Conservation (phyloP, 2,797 vertebrate genomes). For the Gambelia wislizenii region DNA sequence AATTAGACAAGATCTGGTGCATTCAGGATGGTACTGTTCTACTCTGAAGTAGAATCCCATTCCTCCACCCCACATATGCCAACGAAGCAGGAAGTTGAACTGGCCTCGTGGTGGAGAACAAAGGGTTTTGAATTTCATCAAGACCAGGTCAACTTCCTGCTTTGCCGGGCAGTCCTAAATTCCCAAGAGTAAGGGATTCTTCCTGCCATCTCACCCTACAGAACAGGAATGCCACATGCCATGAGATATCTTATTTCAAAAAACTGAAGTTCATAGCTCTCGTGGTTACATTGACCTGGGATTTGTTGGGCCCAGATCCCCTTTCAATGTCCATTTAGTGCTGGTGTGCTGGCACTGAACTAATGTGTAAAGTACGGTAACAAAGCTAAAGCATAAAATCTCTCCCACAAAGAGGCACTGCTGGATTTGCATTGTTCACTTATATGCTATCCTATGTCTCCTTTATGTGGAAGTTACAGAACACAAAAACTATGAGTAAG, state of each 20-base stretch:
- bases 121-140: no score
- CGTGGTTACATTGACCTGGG: not conserved
- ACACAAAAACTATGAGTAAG: not conserved
- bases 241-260: not conserved
- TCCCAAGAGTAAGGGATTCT: no score
- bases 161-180: no score
- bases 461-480: no score
- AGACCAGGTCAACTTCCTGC: no score
- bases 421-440: not conserved
- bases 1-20: no score
- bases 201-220: no score
- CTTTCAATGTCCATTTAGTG: not conserved
- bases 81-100: no score
- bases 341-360: not conserved
- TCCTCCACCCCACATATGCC: not conserved
- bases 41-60: not conserved
- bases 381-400: not conserved
- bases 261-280: not conserved
- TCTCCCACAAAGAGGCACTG: not conserved
- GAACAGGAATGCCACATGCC: no score
- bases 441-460: no score
- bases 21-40: not conserved
- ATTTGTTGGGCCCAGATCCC: not conserved
- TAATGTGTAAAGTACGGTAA: not conserved
- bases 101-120: no score